Evolutionary conservation across 2,113 vertebrate species (phyloP).

Genomic region (Microcebus griseorufus): DNA sequence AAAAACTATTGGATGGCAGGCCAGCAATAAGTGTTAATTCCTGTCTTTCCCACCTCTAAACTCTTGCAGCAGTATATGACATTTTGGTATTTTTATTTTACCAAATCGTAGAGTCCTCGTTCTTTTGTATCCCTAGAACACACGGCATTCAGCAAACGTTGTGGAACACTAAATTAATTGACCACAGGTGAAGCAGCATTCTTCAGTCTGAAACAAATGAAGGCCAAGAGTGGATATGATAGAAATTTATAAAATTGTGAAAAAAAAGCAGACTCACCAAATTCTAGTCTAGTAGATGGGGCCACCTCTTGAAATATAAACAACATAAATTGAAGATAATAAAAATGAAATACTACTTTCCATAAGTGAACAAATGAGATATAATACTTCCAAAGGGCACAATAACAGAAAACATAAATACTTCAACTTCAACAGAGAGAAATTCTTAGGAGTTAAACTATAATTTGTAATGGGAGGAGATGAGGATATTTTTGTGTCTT

Average conservation of each 20-base stretch:
- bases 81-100: slow-evolving; percentile 3
- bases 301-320: neutral
- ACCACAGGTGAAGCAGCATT: neutral
- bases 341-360: neutral
- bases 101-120: neutral
- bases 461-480: neutral
- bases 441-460: neutral
- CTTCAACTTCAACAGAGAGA: neutral
- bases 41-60: neutral
- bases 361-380: neutral
- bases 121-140: neutral
- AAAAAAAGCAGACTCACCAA: neutral
- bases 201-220: slow-evolving; percentile 23
- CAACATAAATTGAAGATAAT: neutral
- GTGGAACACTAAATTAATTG: neutral
- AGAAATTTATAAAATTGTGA: slow-evolving; percentile 31
- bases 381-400: neutral
- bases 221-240: neutral
- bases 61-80: neutral
- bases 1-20: neutral
- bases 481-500: neutral
- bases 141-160: neutral
- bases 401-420: neutral
- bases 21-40: neutral
- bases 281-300: neutral